These are phyloP conservation scores for Myrmecophaga tridactyla DNA, from an alignment of 2,113 vertebrate species.

Conservation along the genomic window DNA sequence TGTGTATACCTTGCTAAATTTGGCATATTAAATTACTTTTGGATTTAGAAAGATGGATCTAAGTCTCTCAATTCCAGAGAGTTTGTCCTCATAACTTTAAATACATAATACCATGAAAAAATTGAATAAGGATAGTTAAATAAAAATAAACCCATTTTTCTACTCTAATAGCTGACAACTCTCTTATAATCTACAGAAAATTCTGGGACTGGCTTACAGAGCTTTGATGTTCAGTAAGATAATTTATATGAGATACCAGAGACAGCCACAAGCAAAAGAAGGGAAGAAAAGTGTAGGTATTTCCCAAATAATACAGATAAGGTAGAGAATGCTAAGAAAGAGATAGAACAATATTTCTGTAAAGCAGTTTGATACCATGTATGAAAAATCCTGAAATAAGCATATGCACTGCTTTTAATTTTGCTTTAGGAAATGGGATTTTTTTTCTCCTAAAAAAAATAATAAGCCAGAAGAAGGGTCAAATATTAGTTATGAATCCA, in stretches of 20 bases:
- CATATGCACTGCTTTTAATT: background rate
- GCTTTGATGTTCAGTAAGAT: background rate
- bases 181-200: background rate
- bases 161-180: background rate
- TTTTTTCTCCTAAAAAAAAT: background rate
- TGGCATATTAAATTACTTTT: slow-evolving; percentile 5
- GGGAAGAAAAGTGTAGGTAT: background rate
- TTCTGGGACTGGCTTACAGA: background rate
- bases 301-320: background rate
- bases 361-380: background rate
- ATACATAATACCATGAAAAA: background rate
- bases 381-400: background rate
- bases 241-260: background rate
- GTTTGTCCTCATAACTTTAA: background rate
- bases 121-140: background rate
- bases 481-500: background rate
- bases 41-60: background rate
- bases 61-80: background rate
- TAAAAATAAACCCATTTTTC: background rate
- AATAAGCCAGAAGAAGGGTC: background rate
- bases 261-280: background rate
- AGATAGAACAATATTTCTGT: background rate
- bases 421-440: background rate
- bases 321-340: background rate
- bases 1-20: slow-evolving; percentile 34